Evolutionary conservation across 2,888 invertebrate genomes (phyloP), one percentile per base, ranked within the genome.

Genomic region (Xylocampa areola): DNA sequence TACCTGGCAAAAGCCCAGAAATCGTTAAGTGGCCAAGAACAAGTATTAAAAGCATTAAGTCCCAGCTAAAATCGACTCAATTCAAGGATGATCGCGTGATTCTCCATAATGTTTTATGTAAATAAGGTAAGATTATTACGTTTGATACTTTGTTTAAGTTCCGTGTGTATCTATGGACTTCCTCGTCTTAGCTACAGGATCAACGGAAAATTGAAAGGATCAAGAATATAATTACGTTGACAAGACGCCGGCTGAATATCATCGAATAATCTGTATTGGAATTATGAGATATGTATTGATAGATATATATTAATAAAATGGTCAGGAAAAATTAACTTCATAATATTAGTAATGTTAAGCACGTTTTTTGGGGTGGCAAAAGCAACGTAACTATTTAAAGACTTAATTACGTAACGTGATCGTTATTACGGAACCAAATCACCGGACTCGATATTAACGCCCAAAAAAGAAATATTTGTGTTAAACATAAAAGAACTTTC

Each of bases 401-500:
- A 68, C 74, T 74, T 74, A 69, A 73, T 75, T 64, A 69, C 45
- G 54, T 62, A 61, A 72, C 67, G 61, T 53, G 68, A 64, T 65
- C 65, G 51, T 50, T 65, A 76, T 72, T 67, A 66, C 37, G 48
- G 49, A 62, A 69, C 64, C 68, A 73, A 80, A 80, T 73, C 72
- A 63, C 71, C 67, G 39, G 52, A 59, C 71, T 70, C 58, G 55
- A 68, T 76, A 71, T 74, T 76, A 72, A 69, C 76, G 73, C 72
- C 60, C 68, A 64, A 73, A 77, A 80, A 81, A 82, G 78, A 70
- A 79, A 81, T 82, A 84, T 80, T 81, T 82, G 82, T 80, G 81
- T 79, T 68, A 68, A 83, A 81, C 79, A 84, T 79, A 84, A 82
- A 84, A 82, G 79, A 78, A 75, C 68, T 73, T 74, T 89, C 68